Base-by-base conservation (phyloP, 2,888 invertebrate species). In the Trachelus iudaicus region DNA sequence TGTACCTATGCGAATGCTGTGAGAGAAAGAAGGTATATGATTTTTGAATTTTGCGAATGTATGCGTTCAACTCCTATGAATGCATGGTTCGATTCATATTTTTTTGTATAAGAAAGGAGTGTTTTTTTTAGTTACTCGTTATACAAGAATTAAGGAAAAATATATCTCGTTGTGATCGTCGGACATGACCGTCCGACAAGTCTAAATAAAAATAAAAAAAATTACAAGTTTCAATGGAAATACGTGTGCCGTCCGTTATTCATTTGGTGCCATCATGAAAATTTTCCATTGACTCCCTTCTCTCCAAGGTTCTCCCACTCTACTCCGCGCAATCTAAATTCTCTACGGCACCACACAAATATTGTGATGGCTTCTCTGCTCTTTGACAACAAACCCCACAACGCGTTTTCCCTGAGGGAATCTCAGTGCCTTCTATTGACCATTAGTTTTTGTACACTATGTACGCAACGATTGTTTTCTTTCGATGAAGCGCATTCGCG, bases 91-190 rank as follows among this genome's bases (percentile, higher is more conserved):
- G 81, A 71, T 71, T 79, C 74, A 77, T 82, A 74, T 78, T 79
- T 77, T 78, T 76, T 81, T 76, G 69, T 75, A 78, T 75, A 76
- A 80, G 75, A 73, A 79, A 78, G 69, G 76, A 80, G 78, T 77
- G 78, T 56, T 56, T 56, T 56, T 82, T 82, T 83, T 79, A 85
- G 82, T 87, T 84, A 78, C 81, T 85, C 83, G 85, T 85, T 89
- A 81, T 82, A 85, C 76, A 82, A 85, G 82, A 84, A 80, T 83
- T 83, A 85, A 83, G 83, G 82, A 85, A 86, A 84, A 81, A 80
- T 87, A 87, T 89, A 87, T 89, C 89, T 89, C 85, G 88, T 90
- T 90, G 89, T 90, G 87, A 89, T 89, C 85, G 84, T 83, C 83
- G 86, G 83, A 83, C 83, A 80, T 79, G 79, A 76, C 75, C 73